Evolutionary conservation across 2,888 invertebrate genomes (phyloP).

Genomic region (Hofmannophila pseudospretella): DNA sequence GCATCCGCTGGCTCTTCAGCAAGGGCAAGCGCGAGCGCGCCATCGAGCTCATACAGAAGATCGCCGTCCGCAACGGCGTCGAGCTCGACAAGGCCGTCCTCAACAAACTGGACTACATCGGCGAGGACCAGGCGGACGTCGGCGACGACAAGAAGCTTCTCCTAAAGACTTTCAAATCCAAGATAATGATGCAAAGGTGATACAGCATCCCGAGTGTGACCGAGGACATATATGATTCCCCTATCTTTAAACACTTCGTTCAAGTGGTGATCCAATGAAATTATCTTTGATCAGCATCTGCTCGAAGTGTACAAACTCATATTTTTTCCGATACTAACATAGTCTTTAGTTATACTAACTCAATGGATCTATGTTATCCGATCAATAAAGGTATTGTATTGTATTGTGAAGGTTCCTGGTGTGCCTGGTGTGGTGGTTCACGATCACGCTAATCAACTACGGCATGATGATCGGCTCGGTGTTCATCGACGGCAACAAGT

Average conservation of each 20-base stretch:
- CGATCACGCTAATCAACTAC: slow-evolving; percentile 67
- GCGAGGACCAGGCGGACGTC: slow-evolving; percentile 37
- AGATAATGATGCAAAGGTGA: slow-evolving; percentile 60
- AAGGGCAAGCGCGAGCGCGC: slow-evolving; percentile 56
- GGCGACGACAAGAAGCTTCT: slow-evolving; percentile 48
- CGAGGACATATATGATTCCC: no score
- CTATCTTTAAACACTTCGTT: no score
- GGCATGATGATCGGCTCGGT: slow-evolving; percentile 73
- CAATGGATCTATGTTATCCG: no score
- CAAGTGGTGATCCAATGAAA: no score
- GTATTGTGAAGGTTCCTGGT: slow-evolving; percentile 55
- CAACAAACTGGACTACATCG: slow-evolving; percentile 46
- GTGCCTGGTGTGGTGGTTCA: slow-evolving; percentile 70
- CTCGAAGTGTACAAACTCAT: no score
- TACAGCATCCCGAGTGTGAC: no score
- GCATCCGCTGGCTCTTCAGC: slow-evolving; percentile 66
- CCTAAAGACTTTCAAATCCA: slow-evolving; percentile 58
- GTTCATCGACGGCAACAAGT: slow-evolving; percentile 64
- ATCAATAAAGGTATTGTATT: no score
- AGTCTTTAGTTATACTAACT: no score
- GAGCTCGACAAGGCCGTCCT: slow-evolving; percentile 40
- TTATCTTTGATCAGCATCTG: no score
- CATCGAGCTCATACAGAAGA: slow-evolving; percentile 50
- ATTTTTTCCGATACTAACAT: no score
- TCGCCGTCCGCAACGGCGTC: slow-evolving; percentile 53